Conservation (phyloP, 2,888 invertebrate genomes). For the Apeira syringaria region DNA sequence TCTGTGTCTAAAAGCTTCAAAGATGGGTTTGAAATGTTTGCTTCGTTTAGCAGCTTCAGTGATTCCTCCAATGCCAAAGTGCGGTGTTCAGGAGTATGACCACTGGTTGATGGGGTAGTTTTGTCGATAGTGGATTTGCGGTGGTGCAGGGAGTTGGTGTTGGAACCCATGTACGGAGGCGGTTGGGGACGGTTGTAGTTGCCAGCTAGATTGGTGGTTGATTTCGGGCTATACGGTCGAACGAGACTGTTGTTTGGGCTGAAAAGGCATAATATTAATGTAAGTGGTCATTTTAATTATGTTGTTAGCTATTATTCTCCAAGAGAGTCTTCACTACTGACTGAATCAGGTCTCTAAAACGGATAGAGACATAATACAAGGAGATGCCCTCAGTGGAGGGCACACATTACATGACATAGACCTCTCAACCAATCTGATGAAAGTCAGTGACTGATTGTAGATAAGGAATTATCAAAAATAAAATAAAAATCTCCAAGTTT, state of each 20-base stretch:
- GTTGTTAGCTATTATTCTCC: no score
- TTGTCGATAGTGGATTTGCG: conserved; percentile 54
- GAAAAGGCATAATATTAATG: conserved; percentile 40
- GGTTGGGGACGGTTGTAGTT: conserved; percentile 78
- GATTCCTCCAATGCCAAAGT: conserved; percentile 72
- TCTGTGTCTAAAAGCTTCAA: conserved; percentile 35
- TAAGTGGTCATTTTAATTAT: no score
- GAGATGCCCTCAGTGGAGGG: no score
- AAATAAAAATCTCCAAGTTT: no score
- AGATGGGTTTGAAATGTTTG: conserved; percentile 52
- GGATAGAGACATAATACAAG: no score
- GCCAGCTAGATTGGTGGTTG: conserved; percentile 63
- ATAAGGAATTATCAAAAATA: no score
- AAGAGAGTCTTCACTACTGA: no score
- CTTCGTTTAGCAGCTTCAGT: conserved; percentile 71
- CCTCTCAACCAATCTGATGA: no score
- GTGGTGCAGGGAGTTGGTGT: conserved; percentile 64
- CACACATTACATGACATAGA: no score
- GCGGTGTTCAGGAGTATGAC: conserved; percentile 61
- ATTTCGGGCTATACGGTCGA: conserved; percentile 78
- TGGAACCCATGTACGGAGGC: conserved; percentile 69
- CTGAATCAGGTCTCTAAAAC: no score
- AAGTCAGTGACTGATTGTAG: no score
- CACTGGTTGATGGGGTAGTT: conserved; percentile 47
- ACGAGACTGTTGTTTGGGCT: conserved; percentile 84